Percentiles rank a stretch among this genome's conserved stretches.
Evolutionary conservation across 2,888 invertebrate genomes (phyloP).

Genomic region (Calameuta idolon): DNA sequence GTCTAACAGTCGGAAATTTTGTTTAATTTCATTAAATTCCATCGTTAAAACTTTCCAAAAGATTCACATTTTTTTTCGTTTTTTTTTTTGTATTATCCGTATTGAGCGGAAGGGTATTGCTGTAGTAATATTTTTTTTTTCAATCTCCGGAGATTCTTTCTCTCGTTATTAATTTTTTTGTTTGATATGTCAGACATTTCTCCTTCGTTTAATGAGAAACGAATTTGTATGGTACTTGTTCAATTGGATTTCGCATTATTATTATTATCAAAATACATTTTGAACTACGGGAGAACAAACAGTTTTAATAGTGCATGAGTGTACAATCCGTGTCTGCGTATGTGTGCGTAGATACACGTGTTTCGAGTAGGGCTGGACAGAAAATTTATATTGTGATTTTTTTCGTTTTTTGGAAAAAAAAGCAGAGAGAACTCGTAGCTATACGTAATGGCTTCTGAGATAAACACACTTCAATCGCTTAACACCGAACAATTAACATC

Average conservation of each 20-base stretch:
- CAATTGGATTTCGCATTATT: not conserved
- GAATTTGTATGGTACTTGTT: not conserved
- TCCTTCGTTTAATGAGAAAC: slow-evolving; percentile 3
- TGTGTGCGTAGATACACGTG: not conserved
- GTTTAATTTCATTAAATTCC: slow-evolving; percentile 29
- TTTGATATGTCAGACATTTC: slow-evolving; percentile 57
- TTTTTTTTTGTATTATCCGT: slow-evolving; percentile 43
- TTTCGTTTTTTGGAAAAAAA: not conserved
- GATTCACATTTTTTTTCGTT: slow-evolving; percentile 26
- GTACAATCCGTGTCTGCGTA: not conserved
- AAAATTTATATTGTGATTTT: slow-evolving; percentile 22
- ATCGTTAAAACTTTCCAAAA: slow-evolving; percentile 40
- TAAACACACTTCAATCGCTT: slow-evolving; percentile 41
- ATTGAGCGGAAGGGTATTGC: slow-evolving; percentile 62
- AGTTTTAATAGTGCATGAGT: slow-evolving; percentile 17
- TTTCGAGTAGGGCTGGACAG: slow-evolving; percentile 43
- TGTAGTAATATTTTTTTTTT: slow-evolving; percentile 31
- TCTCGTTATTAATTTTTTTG: slow-evolving; percentile 15
- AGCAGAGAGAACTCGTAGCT: slow-evolving; percentile 31
- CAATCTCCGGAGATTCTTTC: not conserved
- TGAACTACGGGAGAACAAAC: slow-evolving; percentile 34
- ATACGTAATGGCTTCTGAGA: slow-evolving; percentile 1
- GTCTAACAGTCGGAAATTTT: slow-evolving; percentile 3
- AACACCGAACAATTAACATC: slow-evolving; percentile 56
- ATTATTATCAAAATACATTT: slow-evolving; percentile 45